Evolutionary conservation across 2,797 vertebrate genomes (phyloP), one percentile per base, ranked within the genome.

Genomic region (Centroberyx gerrardi): DNA sequence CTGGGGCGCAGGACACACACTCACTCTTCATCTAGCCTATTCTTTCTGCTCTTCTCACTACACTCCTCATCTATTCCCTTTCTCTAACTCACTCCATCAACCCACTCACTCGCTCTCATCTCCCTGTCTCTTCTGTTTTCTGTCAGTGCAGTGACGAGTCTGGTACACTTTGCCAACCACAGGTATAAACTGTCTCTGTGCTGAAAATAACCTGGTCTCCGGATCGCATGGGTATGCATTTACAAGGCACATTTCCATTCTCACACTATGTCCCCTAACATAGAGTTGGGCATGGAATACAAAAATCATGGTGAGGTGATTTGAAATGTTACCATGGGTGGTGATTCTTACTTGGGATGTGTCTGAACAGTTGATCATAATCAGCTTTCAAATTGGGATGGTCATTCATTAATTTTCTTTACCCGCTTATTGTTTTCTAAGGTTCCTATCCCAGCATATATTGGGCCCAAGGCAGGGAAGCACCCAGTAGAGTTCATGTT

Each of bases 1-100:
- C 22, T 6, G 12, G 27, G 80, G 33, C 33, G 10, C 15, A 36
- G 76, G 76, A 87, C 18, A 5, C 72, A 60, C 81, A 81, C 52
- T 62, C 38, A 3, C 67, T 82, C 74, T 74, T 80, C 54, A 77
- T 85, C 76, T 38, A 8, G 52, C 58, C 56, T 48, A 62, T 82
- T 78, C 62, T 64, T 18, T 33, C 69, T 54, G 12, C 55, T 64
- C 55, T 71, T 81, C 81, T 67, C 62, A n/a, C 85, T 65, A 17
- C 52, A 38, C 52, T 48, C 80, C 55, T 74, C 15, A 72, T 75
- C 42, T 68, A n/a, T 74, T 83, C 38, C 15, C 15, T 78, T 76
- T 67, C 22, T 80, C 38, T 55, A 58, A 12, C 27, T 17, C 61
- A 51, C 64, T 60, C 56, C 27, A 62, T 84, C 38, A 70, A 68